phyloP scores from a whole-genome alignment of 2,888 invertebrate species.

The Drosophila imparisetae region DNA sequence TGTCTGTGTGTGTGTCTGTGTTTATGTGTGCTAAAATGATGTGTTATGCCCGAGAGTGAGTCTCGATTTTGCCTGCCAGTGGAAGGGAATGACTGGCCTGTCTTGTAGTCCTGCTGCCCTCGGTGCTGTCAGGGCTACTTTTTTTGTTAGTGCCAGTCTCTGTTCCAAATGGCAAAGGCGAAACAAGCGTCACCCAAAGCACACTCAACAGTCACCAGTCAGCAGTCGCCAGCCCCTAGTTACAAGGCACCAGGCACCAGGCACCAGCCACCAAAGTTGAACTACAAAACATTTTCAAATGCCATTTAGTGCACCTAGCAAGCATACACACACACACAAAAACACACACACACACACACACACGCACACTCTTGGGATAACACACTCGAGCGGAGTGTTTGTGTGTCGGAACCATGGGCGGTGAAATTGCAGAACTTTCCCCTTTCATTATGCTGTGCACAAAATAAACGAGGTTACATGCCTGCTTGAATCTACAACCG shows the following conservation, averaged over 20 bases:
- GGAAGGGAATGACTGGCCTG: conserved; percentile 39
- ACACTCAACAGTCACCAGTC: conserved; percentile 21
- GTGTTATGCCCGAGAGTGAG: conserved; percentile 15
- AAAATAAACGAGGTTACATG: conserved; percentile 80
- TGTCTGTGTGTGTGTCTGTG: conserved; percentile 13
- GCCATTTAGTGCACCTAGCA: conserved; percentile 73
- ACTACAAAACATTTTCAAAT: conserved; percentile 79
- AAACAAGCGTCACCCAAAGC: conserved; percentile 62
- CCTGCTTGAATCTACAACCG: conserved; percentile 78
- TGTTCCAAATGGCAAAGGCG: conserved; percentile 75
- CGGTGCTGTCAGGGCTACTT: conserved; percentile 44
- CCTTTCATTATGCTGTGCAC: conserved; percentile 72
- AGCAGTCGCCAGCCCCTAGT: conserved; percentile 3
- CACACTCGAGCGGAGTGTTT: conserved; percentile 14
- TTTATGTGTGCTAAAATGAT: conserved; percentile 12
- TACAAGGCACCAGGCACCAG: conserved; percentile 28
- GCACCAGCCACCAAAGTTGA: conserved; percentile 63
- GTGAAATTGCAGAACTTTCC: conserved; percentile 79
- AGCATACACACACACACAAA: conserved; percentile 32
- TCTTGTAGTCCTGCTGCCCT: conserved; percentile 8
- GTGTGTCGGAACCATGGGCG: conserved; percentile 73
- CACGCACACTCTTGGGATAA: conserved; percentile 16
- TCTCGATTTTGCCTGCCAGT: conserved; percentile 33
- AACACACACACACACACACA: conserved; percentile 16
- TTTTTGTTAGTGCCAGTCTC: conserved; percentile 37